Percentiles rank a stretch among this genome's conserved stretches.
These are phyloP conservation scores for Lates calcarifer DNA, from an alignment of 2,113 vertebrate genomes.

Conservation along the genomic window DNA sequence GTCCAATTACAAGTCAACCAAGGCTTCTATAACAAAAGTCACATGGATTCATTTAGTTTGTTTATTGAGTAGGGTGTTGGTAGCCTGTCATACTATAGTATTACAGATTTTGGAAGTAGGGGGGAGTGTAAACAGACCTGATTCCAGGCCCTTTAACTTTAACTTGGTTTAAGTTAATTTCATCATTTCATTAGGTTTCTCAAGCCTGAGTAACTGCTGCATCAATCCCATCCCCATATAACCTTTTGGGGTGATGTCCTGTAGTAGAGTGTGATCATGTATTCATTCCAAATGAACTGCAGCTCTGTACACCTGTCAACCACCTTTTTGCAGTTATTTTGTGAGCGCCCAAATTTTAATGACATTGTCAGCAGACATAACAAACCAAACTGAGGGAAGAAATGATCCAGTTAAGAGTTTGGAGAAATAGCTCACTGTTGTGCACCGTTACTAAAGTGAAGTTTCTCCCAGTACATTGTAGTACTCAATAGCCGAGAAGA, in stretches of 20 bases:
- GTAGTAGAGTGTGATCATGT: background rate
- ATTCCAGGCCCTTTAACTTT: slow-evolving; percentile 11
- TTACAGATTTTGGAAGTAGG: slow-evolving; percentile 14
- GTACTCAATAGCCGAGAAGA: background rate
- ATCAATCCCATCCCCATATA: slow-evolving; percentile 5
- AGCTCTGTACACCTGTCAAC: background rate
- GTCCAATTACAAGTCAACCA: slow-evolving; percentile 37
- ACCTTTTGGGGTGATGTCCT: slow-evolving; percentile 10
- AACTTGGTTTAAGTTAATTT: background rate
- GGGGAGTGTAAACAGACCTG: slow-evolving; percentile 26
- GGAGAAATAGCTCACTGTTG: background rate
- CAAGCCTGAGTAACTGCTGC: background rate
- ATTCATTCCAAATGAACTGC: background rate
- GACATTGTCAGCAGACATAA: background rate
- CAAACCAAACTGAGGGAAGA: slow-evolving; percentile 5
- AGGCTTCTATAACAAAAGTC: slow-evolving; percentile 40
- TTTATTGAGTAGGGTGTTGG: slow-evolving; percentile 43
- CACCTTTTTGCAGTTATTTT: background rate
- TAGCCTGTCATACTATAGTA: slow-evolving; percentile 26
- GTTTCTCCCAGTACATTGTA: background rate
- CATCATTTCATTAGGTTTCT: background rate
- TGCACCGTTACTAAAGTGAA: too few relatives aligned
- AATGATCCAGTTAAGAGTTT: background rate
- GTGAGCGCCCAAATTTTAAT: background rate
- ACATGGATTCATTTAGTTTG: slow-evolving; percentile 55